phyloP scores from a whole-genome alignment of 2,797 vertebrate species.

The Mico argentatus region DNA sequence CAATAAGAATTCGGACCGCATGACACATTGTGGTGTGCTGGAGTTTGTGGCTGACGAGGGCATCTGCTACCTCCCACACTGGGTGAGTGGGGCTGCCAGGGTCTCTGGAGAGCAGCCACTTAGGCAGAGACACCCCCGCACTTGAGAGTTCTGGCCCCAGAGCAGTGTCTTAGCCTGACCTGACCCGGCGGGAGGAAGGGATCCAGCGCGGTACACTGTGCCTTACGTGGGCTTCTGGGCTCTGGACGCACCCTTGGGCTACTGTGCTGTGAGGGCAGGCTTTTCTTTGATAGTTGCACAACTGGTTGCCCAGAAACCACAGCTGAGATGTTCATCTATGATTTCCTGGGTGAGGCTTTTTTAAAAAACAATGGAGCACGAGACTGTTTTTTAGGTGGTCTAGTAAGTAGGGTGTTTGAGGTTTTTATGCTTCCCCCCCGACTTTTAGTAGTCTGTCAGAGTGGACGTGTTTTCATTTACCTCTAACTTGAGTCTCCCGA shows the following conservation, averaged over 20 bases:
- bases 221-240: not conserved
- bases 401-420: not conserved
- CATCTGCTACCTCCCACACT: constrained; percentile 98
- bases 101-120: not conserved
- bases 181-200: not conserved
- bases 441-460: not conserved
- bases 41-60: constrained; percentile 99
- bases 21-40: constrained; percentile 98
- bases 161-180: not conserved
- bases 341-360: not conserved
- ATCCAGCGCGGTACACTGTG: accelerated
- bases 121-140: not conserved
- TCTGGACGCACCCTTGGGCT: not conserved
- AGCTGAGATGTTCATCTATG: not conserved
- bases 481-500: not conserved
- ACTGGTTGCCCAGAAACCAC: not conserved
- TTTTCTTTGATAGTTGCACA: not conserved
- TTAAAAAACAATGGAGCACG: not conserved
- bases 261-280: not conserved
- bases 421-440: not conserved
- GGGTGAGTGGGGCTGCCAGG: constrained; percentile 87
- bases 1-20: constrained; percentile 98
- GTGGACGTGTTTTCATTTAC: accelerated
- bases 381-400: not conserved
- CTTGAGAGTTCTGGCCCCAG: not conserved